Percentiles rank a stretch among this genome's conserved stretches.
Conservation (phyloP, 1,140 invertebrate species). For the Drosophila pseudoananassae region DNA sequence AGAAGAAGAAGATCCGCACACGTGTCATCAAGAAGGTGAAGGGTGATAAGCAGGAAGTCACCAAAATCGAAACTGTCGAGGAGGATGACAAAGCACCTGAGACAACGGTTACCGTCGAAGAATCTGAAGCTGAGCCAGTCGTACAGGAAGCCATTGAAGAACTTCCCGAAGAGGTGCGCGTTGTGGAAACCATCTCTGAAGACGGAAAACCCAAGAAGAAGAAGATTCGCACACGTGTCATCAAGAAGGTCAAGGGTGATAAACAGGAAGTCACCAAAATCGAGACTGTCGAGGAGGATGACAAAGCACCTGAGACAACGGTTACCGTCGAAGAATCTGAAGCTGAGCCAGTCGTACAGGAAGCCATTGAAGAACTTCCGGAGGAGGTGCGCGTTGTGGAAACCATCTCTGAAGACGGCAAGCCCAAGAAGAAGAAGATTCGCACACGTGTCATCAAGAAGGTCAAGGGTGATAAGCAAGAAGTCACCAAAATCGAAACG, state of each 20-base stretch:
- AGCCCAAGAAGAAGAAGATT: constrained; percentile 11
- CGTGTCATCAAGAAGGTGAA: constrained; percentile 28
- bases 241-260: constrained; percentile 14
- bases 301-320: neutral
- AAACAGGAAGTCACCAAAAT: constrained; percentile 9
- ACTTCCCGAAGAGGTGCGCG: constrained; percentile 5
- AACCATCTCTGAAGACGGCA: constrained; percentile 4
- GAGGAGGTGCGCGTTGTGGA: constrained; percentile 4
- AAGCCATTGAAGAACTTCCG: constrained; percentile 1
- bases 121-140: neutral
- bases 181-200: neutral
- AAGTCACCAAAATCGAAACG: constrained; percentile 12
- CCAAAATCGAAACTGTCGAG: constrained; percentile 25
- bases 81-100: constrained; percentile 23
- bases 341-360: neutral
- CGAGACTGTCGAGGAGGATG: constrained; percentile 8
- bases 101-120: constrained; percentile 10
- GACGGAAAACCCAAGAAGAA: constrained; percentile 9
- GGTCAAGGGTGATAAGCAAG: constrained; percentile 11
- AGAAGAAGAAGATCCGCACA: constrained; percentile 25
- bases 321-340: constrained; percentile 2
- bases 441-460: constrained; percentile 11
- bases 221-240: constrained; percentile 6
- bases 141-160: neutral
- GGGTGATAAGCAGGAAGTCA: constrained; percentile 27